Evolutionary conservation across 2,888 invertebrate species (phyloP).

Genomic region (Rhopalosiphum nymphaeae): DNA sequence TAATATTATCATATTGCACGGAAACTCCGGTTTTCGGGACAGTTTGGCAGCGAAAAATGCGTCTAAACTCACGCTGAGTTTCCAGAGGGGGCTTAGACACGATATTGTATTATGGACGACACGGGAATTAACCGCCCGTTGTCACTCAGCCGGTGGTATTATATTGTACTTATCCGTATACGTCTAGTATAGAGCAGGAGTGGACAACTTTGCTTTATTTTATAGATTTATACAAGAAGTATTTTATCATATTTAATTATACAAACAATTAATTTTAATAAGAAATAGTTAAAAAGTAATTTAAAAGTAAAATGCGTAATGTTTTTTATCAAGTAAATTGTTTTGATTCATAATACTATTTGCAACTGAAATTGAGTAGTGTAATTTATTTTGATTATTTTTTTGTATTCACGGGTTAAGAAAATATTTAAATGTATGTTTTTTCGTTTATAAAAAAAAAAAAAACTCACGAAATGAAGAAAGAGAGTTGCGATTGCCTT

Average conservation of each 20-base stretch:
- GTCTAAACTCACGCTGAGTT: background rate
- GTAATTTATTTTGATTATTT: no score
- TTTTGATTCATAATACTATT: no score
- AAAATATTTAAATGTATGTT: background rate
- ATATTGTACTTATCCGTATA: background rate
- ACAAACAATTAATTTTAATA: background rate
- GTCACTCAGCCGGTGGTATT: background rate
- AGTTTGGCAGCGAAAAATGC: background rate
- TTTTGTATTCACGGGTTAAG: background rate
- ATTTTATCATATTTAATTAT: background rate
- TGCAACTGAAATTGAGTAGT: no score
- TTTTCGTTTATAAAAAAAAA: no score
- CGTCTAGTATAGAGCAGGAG: background rate
- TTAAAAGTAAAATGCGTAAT: background rate
- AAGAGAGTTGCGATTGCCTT: no score
- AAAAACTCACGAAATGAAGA: no score
- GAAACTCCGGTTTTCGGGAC: background rate
- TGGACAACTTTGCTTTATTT: background rate
- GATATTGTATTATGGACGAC: background rate
- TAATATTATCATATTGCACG: background rate
- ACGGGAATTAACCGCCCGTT: constrained; percentile 10
- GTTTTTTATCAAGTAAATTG: background rate
- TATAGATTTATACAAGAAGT: background rate
- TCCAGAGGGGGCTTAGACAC: background rate
- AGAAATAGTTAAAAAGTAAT: background rate